Base-by-base conservation (phyloP, 2,797 vertebrate genomes). In the Chromobotia macracanthus region DNA sequence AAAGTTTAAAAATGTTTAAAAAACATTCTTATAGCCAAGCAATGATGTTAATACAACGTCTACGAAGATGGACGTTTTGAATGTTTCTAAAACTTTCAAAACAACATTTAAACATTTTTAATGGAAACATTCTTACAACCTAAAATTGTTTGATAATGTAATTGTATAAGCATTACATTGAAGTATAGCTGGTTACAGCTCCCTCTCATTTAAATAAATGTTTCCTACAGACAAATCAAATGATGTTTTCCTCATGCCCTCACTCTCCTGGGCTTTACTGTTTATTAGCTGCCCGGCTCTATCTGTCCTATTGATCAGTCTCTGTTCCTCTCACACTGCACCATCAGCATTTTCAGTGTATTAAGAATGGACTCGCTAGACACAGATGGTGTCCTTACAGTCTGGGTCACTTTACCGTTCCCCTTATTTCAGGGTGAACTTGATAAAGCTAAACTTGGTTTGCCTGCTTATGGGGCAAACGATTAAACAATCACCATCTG, bases 241-340 rank as follows among this genome's bases (percentile, higher is more conserved):
- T 70, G 12, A 77, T 73, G 53, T 77, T 72, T 77, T 67, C 21
- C 46, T 21, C 46, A 46, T 77, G 63, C 50, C 74, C 58, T 72
- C 35, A 67, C 63, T 72, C 64, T 69, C 56, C 38, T 64, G 75
- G 70, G 65, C 75, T n/a, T 77, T 38, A 50, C 35, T 77, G 79
- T 77, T 80, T 80, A 77, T 83, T 77, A 73, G 69, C 73, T 38
- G 70, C 44, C 56, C 2, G 28, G 56, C 69, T 55, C 65, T 74
- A 58, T 80, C 79, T 75, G 70, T 84, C 70, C 75, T 84, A 81
- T 81, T 79, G 82, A 84, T 84, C 71, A 75, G 65, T 58, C 61
- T 68, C 77, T 67, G 63, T 58, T 48, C 53, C 18, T 61, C 76
- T 56, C 19, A 2, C 46, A 28, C 53, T 75, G 75, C 53, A 21